phyloP scores from a whole-genome alignment of 2,888 invertebrate genomes.

The Bimastos eiseni region DNA sequence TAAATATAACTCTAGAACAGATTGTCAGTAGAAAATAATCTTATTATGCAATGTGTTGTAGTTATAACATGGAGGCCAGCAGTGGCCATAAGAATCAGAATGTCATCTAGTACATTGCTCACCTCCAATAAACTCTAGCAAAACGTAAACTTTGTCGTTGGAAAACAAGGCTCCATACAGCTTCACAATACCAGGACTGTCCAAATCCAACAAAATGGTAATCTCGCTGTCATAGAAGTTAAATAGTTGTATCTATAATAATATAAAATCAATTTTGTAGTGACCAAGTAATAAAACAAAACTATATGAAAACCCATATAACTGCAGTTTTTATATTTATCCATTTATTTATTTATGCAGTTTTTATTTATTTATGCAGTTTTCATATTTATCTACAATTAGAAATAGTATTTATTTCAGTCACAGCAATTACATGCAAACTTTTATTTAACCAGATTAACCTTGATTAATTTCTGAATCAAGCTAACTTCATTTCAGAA shows the following conservation, averaged over 20 bases:
- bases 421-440: background rate
- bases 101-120: background rate
- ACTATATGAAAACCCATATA: background rate
- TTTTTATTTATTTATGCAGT: too few species aligned
- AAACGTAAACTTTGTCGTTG: background rate
- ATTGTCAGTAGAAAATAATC: background rate
- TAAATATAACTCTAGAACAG: background rate
- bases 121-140: constrained; percentile 24
- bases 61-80: background rate
- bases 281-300: background rate
- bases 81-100: background rate
- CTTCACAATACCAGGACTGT: constrained; percentile 22
- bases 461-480: too few species aligned
- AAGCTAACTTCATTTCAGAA: too few species aligned
- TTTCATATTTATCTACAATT: too few species aligned
- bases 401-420: background rate
- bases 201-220: constrained; percentile 13
- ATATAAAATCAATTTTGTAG: background rate
- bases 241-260: background rate
- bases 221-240: constrained; percentile 14
- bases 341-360: too few species aligned
- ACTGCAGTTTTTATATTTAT: too few species aligned
- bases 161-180: constrained; percentile 19
- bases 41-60: background rate
- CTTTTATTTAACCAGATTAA: too few species aligned